These are phyloP conservation scores for Anthoscopus minutus DNA, from an alignment of 2,113 vertebrate genomes.

Conservation along the genomic window DNA sequence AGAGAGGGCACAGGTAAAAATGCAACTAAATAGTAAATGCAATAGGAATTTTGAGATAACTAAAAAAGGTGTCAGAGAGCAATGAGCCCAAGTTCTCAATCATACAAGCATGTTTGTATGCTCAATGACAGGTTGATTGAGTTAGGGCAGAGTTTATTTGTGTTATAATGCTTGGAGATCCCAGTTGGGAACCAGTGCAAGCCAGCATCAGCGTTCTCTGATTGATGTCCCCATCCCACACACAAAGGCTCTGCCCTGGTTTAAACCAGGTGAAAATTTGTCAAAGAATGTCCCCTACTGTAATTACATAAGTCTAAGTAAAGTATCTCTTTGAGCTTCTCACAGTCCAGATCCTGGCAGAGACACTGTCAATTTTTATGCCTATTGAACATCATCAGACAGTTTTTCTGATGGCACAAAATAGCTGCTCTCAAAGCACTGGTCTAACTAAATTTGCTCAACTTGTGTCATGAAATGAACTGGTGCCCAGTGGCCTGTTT, in stretches of 20 bases:
- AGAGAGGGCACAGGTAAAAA: neutral
- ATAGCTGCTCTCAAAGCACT: neutral
- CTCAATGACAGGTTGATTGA: neutral
- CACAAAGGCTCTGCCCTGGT: neutral
- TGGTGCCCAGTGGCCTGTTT: neutral
- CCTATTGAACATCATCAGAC: neutral
- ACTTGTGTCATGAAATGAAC: neutral
- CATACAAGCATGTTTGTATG: neutral
- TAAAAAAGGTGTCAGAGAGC: neutral
- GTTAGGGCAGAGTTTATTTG: neutral
- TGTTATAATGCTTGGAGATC: neutral
- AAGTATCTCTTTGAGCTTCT: neutral
- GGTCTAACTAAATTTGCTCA: neutral
- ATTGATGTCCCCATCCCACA: neutral
- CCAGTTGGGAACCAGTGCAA: neutral
- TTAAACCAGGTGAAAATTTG: neutral
- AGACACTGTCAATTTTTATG: neutral
- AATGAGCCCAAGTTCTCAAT: neutral
- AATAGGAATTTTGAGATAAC: neutral
- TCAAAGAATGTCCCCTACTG: neutral
- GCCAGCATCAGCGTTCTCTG: neutral
- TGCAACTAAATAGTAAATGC: neutral
- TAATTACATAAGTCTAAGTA: neutral
- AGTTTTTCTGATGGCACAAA: neutral
- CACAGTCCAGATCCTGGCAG: neutral